Evolutionary conservation across 2,797 vertebrate species (phyloP).

Genomic region (Cossypha niveicapilla): DNA sequence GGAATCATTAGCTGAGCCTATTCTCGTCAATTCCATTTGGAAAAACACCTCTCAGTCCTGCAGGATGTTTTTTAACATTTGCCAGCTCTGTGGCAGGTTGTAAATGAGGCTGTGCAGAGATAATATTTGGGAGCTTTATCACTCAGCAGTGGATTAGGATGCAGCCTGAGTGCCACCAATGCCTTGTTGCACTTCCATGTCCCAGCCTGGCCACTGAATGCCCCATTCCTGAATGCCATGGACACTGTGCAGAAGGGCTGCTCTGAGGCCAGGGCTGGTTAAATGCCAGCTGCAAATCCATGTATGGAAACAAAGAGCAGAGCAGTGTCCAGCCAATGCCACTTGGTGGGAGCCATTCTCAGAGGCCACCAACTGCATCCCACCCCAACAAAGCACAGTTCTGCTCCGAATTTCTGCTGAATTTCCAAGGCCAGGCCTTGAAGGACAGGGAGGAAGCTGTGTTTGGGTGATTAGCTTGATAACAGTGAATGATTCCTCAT

Average conservation of each 20-base stretch:
- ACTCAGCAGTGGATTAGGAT: not conserved
- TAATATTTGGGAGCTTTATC: not conserved
- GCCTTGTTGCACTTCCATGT: not conserved
- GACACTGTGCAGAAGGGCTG: not conserved
- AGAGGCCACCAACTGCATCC: not conserved
- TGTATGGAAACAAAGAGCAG: not conserved
- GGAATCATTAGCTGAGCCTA: constrained; percentile 42
- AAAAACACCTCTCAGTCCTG: constrained; percentile 37
- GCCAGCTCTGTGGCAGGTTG: not conserved
- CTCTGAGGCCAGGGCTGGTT: not conserved
- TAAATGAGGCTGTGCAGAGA: not conserved
- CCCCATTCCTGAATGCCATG: not conserved
- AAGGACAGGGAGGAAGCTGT: not conserved
- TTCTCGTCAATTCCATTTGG: constrained; percentile 9
- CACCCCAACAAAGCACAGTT: not conserved
- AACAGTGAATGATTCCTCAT: not conserved
- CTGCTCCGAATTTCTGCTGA: not conserved
- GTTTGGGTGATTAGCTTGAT: not conserved
- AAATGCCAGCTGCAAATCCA: not conserved
- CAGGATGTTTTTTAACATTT: constrained; percentile 4
- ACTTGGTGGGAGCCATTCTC: not conserved
- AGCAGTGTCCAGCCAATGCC: not conserved
- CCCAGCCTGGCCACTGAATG: not conserved
- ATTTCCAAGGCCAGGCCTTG: not conserved
- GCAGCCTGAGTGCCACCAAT: not conserved